Evolutionary conservation across 2,888 invertebrate species (phyloP), one percentile per base, ranked within the genome.

Genomic region (Mythimna vitellina): DNA sequence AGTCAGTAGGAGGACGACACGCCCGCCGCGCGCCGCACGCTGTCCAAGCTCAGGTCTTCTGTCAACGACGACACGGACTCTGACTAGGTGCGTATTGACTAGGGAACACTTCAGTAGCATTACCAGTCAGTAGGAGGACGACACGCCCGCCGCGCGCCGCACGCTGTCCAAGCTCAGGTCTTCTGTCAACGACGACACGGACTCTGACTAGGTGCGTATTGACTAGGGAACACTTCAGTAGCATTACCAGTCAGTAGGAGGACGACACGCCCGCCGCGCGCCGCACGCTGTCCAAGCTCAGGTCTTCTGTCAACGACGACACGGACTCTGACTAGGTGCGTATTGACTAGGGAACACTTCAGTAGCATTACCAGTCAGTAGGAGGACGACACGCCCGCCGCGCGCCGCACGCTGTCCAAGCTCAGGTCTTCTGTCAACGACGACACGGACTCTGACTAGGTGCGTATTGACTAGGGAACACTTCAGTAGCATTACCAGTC

Each of bases 1-100:
- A n/a, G n/a, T n/a, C n/a, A n/a, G n/a, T n/a, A 96, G 90, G 96
- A 96, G 92, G 96, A 96, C 91, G 95, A 93, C 93, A 95, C 95
- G 91, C 96, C 95, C 38, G 94, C 94, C 86, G 93, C 95, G 80
- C 87, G 96, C 17, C 93, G 96, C 86, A 93, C 94, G 88, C 93
- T 96, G 77, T 94, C 94, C 92, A 95, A 95, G 89, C 93, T 95
- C 89, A 92, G 96, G 81, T 93, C 92, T 83, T 93, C 93, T 80
- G 92, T 95, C 90, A 93, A 94, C 89, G 93, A 94, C 88, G 92
- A 94, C 84, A 90, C 93, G 62, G 95, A 94, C 57, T 57, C 57
- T 5, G 93, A 93, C 87, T 93, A 92, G 92, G 92, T 92, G 65
- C 4, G 20, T 57, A 10, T 22, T 17, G 3, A 14, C 25, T 32